These are phyloP conservation scores for Eristalis pertinax DNA, from an alignment of 2,888 invertebrate species.

Conservation along the genomic window DNA sequence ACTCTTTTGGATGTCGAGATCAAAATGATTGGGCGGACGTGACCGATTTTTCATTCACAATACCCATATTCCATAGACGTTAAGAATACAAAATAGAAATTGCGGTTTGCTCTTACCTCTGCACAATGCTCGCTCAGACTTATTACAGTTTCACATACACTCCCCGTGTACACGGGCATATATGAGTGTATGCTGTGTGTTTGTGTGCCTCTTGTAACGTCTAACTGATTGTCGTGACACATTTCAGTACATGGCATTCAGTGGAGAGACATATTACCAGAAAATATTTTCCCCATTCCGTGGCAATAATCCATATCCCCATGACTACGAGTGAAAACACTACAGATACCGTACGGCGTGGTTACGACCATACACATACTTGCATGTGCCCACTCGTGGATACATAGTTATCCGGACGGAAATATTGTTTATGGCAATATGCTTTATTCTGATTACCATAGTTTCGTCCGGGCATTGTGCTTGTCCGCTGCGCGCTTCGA, in stretches of 20 bases:
- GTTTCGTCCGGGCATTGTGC: constrained; percentile 11
- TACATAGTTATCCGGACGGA: constrained; percentile 24
- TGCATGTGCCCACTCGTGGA: not conserved
- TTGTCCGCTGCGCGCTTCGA: not conserved
- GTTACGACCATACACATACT: not conserved
- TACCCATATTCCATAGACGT: not conserved
- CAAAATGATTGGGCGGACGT: constrained; percentile 49
- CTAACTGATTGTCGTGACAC: constrained; percentile 45
- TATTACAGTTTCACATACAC: not conserved
- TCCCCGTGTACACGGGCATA: not conserved
- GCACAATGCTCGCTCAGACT: not conserved
- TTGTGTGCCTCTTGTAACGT: not conserved
- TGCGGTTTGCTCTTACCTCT: not conserved
- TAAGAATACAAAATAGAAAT: constrained; percentile 4
- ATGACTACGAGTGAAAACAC: constrained; percentile 11
- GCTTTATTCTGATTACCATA: constrained; percentile 19
- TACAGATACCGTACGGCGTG: not conserved
- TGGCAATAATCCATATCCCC: constrained; percentile 33
- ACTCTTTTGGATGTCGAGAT: constrained; percentile 23
- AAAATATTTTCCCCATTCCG: constrained; percentile 34
- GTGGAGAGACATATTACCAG: constrained; percentile 18
- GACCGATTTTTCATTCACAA: constrained; percentile 46
- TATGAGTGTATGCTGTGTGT: not conserved
- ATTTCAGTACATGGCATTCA: constrained; percentile 30
- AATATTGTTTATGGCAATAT: constrained; percentile 33